A percentile compares a stretch with the other conserved stretches of the same genome.
These are phyloP conservation scores for Sminthopsis crassicaudata DNA, from an alignment of 2,113 vertebrate genomes.

Conservation along the genomic window DNA sequence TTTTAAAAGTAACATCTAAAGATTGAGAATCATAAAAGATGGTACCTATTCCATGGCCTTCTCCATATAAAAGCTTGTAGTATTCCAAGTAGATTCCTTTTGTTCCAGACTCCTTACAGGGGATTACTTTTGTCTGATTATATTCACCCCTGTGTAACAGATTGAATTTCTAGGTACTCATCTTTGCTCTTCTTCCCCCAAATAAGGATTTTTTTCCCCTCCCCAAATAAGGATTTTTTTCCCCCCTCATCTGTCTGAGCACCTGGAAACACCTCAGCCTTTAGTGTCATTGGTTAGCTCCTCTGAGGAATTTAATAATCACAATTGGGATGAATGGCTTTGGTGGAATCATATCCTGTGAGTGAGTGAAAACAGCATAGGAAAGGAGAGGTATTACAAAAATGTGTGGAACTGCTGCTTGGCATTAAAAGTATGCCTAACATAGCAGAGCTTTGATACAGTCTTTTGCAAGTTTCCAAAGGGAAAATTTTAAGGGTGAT, in stretches of 20 bases:
- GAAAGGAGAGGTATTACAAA: conserved; percentile 30
- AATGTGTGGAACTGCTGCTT: neutral
- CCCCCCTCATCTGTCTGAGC: conserved; percentile 37
- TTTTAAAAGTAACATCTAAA: neutral
- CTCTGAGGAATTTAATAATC: conserved; percentile 50
- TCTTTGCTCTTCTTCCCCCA: neutral
- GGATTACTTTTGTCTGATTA: fast-evolving
- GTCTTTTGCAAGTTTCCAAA: conserved; percentile 21
- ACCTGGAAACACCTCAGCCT: conserved; percentile 53
- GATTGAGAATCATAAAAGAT: neutral
- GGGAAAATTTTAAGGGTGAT: conserved; percentile 34
- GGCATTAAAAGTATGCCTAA: neutral
- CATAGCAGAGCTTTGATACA: conserved; percentile 23
- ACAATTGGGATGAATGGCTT: conserved; percentile 42
- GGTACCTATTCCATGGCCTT: neutral
- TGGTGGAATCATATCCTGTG: conserved; percentile 53
- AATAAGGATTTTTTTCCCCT: neutral
- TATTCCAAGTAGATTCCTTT: conserved; percentile 1
- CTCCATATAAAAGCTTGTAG: neutral
- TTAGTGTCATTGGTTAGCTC: conserved; percentile 44
- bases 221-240: neutral
- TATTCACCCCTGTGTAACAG: fast-evolving
- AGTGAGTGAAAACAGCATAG: fast-evolving
- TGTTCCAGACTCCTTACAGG: neutral
- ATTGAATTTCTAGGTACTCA: neutral